Conservation (phyloP, 2,888 invertebrate genomes). For the Bibio marci region DNA sequence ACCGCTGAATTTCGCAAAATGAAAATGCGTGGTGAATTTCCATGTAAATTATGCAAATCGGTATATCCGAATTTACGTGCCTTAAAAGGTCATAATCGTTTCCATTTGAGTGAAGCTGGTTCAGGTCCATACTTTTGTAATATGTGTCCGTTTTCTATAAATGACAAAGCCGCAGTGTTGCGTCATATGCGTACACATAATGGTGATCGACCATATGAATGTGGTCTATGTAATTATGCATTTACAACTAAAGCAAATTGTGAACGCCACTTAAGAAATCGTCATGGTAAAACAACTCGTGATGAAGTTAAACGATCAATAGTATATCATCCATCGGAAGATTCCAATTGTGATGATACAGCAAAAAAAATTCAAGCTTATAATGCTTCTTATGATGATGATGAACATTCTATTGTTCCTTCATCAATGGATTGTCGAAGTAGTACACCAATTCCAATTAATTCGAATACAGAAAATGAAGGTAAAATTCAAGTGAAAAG, state of each 20-base stretch:
- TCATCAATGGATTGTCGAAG: slow-evolving; percentile 22
- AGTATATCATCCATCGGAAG: slow-evolving; percentile 73
- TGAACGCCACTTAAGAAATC: slow-evolving; percentile 82
- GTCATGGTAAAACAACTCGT: slow-evolving; percentile 70
- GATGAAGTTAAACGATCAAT: slow-evolving; percentile 81
- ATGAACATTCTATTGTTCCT: slow-evolving; percentile 13
- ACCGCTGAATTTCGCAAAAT: slow-evolving; percentile 74
- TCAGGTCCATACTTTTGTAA: slow-evolving; percentile 80
- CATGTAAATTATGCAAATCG: slow-evolving; percentile 74
- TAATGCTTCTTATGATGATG: slow-evolving; percentile 33
- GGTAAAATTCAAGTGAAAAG: slow-evolving; percentile 43
- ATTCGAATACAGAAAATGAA: slow-evolving; percentile 31
- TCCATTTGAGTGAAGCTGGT: slow-evolving; percentile 61
- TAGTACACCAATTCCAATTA: slow-evolving; percentile 30
- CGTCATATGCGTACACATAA: slow-evolving; percentile 89
- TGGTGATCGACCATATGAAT: slow-evolving; percentile 88
- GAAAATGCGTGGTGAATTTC: slow-evolving; percentile 78
- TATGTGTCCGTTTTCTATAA: slow-evolving; percentile 72
- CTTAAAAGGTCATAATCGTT: slow-evolving; percentile 77
- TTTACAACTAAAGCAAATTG: slow-evolving; percentile 97
- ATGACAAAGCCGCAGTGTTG: slow-evolving; percentile 77
- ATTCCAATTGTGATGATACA: slow-evolving; percentile 58
- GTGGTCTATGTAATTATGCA: slow-evolving; percentile 86
- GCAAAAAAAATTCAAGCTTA: slow-evolving; percentile 37
- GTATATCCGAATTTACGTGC: slow-evolving; percentile 79